Base-by-base conservation (phyloP, 2,113 vertebrate genomes). In the Sakesphorus luctuosus region DNA sequence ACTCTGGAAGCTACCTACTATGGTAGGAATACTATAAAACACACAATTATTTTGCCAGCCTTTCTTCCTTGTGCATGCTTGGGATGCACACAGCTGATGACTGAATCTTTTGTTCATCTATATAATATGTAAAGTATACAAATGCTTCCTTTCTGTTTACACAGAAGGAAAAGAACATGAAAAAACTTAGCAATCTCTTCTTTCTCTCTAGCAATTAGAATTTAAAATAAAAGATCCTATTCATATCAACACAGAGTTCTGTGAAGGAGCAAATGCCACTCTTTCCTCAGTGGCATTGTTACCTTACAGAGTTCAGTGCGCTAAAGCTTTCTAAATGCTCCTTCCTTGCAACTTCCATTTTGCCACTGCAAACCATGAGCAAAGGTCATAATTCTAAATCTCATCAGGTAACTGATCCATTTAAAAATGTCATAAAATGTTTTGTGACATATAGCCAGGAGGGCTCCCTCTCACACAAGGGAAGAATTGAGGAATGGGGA, bases 321-420 rank as follows among this genome's bases (percentile, higher is more conserved):
- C 28, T 53, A 0, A 1, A 2, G 26, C 18, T 93, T 94, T 80
- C n/a, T 74, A 66, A 69, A 10, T 2, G 0, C 1, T 55, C 28
- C n/a, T 77, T 28, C 46, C 46, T 52, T 75, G 29, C 7, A 59
- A 71, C 25, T 26, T 55, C 43, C 19, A 9, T 80, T 72, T 68
- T 73, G 28, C 38, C 63, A 25, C 29, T 6, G 49, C 58, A 79
- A 24, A 24, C 23, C 16, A 29, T 84, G 50, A 47, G 23, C 53
- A 69, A 61, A 52, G 7, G 9, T 33, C 2, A 0, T 43, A 68
- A 67, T 33, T 67, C 63, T 47, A 84, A 83, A 84, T 89, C 52
- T 84, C 68, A 52, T 50, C 47, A 67, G 40, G 20, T 24, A 74
- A 46, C 14, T 8, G n/a, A 71, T 19, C 1, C 18, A 67, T 38